Evolutionary conservation across 2,888 invertebrate genomes (phyloP).

Genomic region (Eupithecia inturbata): DNA sequence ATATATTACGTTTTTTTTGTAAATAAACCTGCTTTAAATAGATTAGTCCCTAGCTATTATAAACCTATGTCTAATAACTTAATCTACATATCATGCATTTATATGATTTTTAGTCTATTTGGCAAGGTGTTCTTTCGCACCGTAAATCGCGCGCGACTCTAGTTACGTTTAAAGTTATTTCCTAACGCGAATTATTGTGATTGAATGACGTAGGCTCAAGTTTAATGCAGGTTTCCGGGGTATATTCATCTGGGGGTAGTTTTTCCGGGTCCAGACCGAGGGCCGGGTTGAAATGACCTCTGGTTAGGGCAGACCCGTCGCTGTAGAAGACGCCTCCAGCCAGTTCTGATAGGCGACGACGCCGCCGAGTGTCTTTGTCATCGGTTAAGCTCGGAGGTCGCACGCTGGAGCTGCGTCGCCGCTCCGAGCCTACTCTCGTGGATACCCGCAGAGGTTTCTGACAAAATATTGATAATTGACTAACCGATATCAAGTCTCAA

Average conservation of each 20-base stretch:
- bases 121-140: slow-evolving; percentile 28
- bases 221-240: slow-evolving; percentile 58
- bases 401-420: slow-evolving; percentile 76
- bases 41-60: neutral
- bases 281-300: slow-evolving; percentile 73
- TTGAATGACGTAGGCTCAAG: slow-evolving; percentile 51
- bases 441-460: slow-evolving; percentile 73
- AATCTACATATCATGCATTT: neutral
- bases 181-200: slow-evolving; percentile 27
- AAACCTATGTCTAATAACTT: neutral
- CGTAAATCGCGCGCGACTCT: slow-evolving; percentile 1
- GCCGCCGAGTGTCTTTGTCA: slow-evolving; percentile 76
- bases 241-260: slow-evolving; percentile 58
- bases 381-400: slow-evolving; percentile 72
- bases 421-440: slow-evolving; percentile 68
- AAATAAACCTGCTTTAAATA: neutral
- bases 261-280: slow-evolving; percentile 71
- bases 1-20: neutral
- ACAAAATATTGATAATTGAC: slow-evolving; percentile 28
- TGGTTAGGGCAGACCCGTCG: slow-evolving; percentile 61
- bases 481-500: neutral
- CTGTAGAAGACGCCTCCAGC: slow-evolving; percentile 82
- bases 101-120: neutral
- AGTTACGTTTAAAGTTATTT: neutral
- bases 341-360: slow-evolving; percentile 76